Evolutionary conservation across 2,113 vertebrate genomes (phyloP), one percentile per base, ranked within the genome.

Genomic region (Lota lota): DNA sequence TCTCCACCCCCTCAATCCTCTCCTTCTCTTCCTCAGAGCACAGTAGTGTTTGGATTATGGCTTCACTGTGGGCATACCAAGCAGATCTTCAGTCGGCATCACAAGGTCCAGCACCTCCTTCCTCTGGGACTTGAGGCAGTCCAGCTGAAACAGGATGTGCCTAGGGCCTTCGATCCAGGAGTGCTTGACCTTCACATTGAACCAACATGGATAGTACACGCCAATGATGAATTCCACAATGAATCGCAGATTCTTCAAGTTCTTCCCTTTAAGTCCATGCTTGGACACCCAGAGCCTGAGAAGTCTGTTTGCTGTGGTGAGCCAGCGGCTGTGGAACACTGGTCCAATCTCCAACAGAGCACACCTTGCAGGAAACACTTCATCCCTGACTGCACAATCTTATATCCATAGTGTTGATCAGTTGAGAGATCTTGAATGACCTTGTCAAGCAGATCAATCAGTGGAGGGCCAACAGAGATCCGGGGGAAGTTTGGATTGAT

Each of bases 341-440:
- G 47, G 19, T 51, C 40, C 11, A 66, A 53, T 54, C n/a, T 21
- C 64, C 63, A 53, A 53, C 64, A 66, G 64, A 66, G n/a, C 40
- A 36, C 51, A 53, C 64, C 15, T 66, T 2, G 40, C 64, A 66
- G 64, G 64, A 51, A 53, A 19, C 64, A 22, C 47, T 66, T 36
- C 20, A 20, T 66, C 19, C 7, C 64, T 65, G 64, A 63, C 22
- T 28, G 61, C 61, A 63, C 22, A 36, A 63, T n/a, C 15, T 56
- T 66, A 22, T 66, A 66, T 40, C 64, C 64, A 66, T 66, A 66
- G 47, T 53, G 64, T 67, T 57, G 51, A 67, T 57, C 22, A 28
- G 65, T 24, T 17, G 65, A 67, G 65, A 57, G 65, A 66, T 66
- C 47, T 66, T 66, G 64, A 66, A 66, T 66, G 64, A 66, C 47